These are phyloP conservation scores for Phataginus tricuspis DNA, from an alignment of 2,797 vertebrate species.

Conservation along the genomic window DNA sequence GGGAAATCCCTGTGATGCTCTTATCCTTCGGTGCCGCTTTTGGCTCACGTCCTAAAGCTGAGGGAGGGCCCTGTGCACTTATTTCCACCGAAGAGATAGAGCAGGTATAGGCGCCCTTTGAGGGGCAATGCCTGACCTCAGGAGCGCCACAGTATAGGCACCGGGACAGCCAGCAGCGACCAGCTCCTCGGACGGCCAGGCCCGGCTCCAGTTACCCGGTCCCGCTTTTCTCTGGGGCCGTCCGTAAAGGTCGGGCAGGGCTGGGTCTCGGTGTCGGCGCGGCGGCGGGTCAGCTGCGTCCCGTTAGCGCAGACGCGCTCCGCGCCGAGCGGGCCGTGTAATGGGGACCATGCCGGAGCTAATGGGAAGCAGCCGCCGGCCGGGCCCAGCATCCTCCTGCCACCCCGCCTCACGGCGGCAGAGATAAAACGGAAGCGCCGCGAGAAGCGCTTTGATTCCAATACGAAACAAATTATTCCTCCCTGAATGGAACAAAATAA, in stretches of 20 bases:
- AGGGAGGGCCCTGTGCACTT: neutral
- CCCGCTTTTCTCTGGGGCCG: neutral
- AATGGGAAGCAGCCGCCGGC: conserved; percentile 84
- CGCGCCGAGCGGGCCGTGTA: conserved; percentile 54
- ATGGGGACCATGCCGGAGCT: conserved; percentile 79
- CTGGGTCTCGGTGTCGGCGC: conserved; percentile 28
- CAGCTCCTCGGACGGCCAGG: neutral
- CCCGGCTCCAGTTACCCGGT: neutral
- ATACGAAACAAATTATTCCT: conserved; percentile 83
- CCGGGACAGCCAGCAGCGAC: neutral
- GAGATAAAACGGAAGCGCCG: conserved; percentile 78
- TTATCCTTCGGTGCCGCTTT: neutral
- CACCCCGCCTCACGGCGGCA: conserved; percentile 72
- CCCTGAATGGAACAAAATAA: conserved; percentile 81
- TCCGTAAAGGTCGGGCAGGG: neutral
- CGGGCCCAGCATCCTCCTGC: conserved; percentile 81
- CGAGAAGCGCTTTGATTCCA: conserved; percentile 84
- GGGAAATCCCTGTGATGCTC: neutral
- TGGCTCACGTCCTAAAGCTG: neutral
- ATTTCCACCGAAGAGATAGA: neutral
- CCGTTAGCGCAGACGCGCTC: conserved; percentile 58
- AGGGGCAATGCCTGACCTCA: neutral
- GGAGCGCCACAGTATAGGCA: neutral
- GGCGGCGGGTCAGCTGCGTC: conserved; percentile 68
- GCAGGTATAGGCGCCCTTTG: neutral